Evolutionary conservation across 1,140 invertebrate species (phyloP), one percentile per base, ranked within the genome.

Genomic region (Apis laboriosa): DNA sequence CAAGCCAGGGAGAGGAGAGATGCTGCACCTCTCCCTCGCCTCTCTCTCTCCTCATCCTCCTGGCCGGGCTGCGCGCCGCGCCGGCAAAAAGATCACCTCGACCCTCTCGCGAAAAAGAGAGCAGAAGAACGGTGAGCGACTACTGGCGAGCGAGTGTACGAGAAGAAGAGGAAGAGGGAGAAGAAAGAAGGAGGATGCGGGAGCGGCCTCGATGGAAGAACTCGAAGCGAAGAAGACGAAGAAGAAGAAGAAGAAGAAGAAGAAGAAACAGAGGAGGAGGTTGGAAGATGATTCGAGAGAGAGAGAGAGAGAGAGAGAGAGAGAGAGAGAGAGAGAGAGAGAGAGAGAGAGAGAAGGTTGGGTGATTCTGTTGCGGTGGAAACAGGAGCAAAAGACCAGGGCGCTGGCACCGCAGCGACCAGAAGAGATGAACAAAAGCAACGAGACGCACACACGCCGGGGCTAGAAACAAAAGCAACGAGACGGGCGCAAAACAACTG

Each of bases 381-480:
- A 88, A 88, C 86, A 88, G 87, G 87, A 87, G 86, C 87, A 88
- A 85, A 87, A 88, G 87, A 85, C 77, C 84, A 82, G 86, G 86
- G 75, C 86, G 86, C 75, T 78, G 83, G 75, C 86, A 88, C 63
- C 77, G 64, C 78, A 60, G 75, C 68, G 61, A 74, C 78, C 74
- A 24, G 43, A 51, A 58, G 77, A 72, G 66, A 58, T 34, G 79
- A 84, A 86, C 77, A 88, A 89, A 89, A 91, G 82, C 83, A 89
- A 88, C 77, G 83, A 77, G 86, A 86, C 9, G 85, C 84, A 43
- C 55, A 56, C 13, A 56, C 61, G n/a, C 61, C 56, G 78, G 78
- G 75, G 78, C 56, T 67, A 73, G 83, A 7, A 86, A 86, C 84
- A 88, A 89, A 90, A 91, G 84, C 85, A 90, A 89, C 83, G 81